Base-by-base conservation (phyloP, 1,140 invertebrate genomes). In the Aleiodes sp. region DNA sequence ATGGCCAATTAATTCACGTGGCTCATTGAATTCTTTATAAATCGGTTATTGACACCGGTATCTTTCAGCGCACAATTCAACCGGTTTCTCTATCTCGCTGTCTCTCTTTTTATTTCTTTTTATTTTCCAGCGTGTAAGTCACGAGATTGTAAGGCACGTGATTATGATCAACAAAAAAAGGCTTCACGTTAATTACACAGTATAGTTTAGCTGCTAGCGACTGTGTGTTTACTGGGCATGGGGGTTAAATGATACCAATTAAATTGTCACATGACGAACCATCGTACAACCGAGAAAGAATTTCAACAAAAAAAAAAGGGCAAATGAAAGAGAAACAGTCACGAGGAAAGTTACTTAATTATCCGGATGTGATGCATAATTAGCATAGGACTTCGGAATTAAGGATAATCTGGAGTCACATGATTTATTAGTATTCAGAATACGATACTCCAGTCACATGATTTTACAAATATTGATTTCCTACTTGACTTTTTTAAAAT, bases 211-310 rank as follows among this genome's bases (percentile, higher is more conserved):
- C n/a, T n/a, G n/a, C n/a, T n/a, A n/a, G 46, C n/a, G 46, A 16
- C 12, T 6, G 8, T n/a, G n/a, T 52, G 19, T 52, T 52, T 52
- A 52, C 35, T 26, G 35, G 14, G 35, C 14, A 68, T 31, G 61
- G 63, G 64, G 63, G 71, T 72, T 63, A 72, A 70, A 29, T 72
- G 57, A 59, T 66, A 29, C 43, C 63, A 72, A 72, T 72, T 72
- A 72, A 72, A 72, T 65, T 52, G 57, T 72, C 63, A 66, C 71
- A 72, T 72, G 65, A 72, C 67, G 39, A 56, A 41, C 37, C 63
- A 21, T 41, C 16, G 28, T n/a, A 29, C 9, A 26, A 19, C 14
- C n/a, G 8, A 59, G 19, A 19, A 52, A 29, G 28, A 59, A 33
- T 33, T 33, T 33, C 7, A 33, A 33, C 7, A 10, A 28, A 33